phyloP scores from a whole-genome alignment of 2,113 vertebrate species.

The Protobothrops flavoviridis region DNA sequence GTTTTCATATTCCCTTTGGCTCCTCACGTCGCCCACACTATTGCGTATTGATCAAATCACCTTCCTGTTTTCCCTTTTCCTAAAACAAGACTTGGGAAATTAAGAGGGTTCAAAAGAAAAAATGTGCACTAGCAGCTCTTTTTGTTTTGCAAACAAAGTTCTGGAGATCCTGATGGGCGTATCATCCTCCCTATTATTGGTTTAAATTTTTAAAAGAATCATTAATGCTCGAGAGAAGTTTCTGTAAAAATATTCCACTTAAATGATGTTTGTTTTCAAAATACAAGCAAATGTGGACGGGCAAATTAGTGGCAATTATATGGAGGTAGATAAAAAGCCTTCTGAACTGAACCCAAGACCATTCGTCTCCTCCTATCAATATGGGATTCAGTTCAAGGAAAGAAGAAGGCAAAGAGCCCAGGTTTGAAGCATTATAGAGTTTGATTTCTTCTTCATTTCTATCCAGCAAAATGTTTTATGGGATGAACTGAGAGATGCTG shows the following conservation, averaged over 20 bases:
- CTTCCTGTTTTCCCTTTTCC: no score
- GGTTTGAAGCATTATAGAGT: background rate
- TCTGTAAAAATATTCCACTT: conserved; percentile 44
- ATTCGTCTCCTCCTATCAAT: background rate
- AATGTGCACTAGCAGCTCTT: background rate
- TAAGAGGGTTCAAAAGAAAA: background rate
- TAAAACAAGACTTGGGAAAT: background rate
- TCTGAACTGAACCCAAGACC: background rate
- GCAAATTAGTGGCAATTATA: rapidly evolving
- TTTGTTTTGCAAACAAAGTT: conserved; percentile 61
- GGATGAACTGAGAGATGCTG: background rate
- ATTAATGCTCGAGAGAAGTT: conserved; percentile 30
- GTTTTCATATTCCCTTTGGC: background rate
- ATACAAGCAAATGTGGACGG: background rate
- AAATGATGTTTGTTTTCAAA: conserved; percentile 51
- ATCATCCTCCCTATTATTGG: conserved; percentile 36
- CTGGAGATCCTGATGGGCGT: conserved; percentile 20
- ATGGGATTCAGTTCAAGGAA: background rate
- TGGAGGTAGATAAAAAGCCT: conserved; percentile 21
- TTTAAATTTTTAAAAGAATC: conserved; percentile 40
- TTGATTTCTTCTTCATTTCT: background rate
- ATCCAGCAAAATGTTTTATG: background rate
- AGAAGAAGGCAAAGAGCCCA: background rate
- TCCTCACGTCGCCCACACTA: background rate
- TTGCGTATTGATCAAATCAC: background rate